phyloP scores from a whole-genome alignment of 1,140 invertebrate species.

The Leptoteleia sp. region DNA sequence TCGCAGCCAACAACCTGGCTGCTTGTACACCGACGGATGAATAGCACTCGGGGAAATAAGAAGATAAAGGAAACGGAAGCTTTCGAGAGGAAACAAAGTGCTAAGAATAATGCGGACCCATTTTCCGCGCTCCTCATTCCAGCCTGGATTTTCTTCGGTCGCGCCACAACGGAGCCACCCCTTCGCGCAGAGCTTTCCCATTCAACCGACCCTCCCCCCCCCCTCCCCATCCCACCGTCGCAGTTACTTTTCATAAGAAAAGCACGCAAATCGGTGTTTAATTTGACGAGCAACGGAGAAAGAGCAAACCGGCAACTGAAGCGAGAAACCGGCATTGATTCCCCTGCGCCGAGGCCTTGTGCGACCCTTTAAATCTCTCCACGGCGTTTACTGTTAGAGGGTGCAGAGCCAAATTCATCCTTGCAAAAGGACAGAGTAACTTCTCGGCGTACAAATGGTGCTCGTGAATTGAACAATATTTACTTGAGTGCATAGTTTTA shows the following conservation, averaged over 20 bases:
- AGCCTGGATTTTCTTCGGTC: constrained; percentile 24
- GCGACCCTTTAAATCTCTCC: constrained; percentile 41
- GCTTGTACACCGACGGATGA: constrained; percentile 17
- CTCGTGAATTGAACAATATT: constrained; percentile 31
- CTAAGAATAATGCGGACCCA: constrained; percentile 30
- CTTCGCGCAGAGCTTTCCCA: constrained; percentile 10
- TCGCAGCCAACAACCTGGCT: constrained; percentile 13
- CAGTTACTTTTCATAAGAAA: constrained; percentile 8
- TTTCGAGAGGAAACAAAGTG: constrained; percentile 41
- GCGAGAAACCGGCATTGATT: constrained; percentile 43
- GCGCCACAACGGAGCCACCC: neutral
- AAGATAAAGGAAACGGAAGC: constrained; percentile 22
- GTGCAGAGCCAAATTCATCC: constrained; percentile 29
- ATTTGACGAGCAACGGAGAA: constrained; percentile 36
- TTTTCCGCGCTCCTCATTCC: constrained; percentile 28
- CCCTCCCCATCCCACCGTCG: no score
- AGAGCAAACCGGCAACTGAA: constrained; percentile 19
- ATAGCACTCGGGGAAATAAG: constrained; percentile 27
- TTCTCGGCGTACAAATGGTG: constrained; percentile 20
- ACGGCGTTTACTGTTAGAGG: constrained; percentile 28
- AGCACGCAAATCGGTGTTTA: constrained; percentile 31
- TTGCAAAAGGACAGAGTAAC: constrained; percentile 25
- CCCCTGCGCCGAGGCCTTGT: constrained; percentile 3
- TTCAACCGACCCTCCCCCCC: no score
- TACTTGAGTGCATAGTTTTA: constrained; percentile 18